Conservation (phyloP, 2,113 vertebrate genomes). For the Lethenteron camtschaticum region DNA sequence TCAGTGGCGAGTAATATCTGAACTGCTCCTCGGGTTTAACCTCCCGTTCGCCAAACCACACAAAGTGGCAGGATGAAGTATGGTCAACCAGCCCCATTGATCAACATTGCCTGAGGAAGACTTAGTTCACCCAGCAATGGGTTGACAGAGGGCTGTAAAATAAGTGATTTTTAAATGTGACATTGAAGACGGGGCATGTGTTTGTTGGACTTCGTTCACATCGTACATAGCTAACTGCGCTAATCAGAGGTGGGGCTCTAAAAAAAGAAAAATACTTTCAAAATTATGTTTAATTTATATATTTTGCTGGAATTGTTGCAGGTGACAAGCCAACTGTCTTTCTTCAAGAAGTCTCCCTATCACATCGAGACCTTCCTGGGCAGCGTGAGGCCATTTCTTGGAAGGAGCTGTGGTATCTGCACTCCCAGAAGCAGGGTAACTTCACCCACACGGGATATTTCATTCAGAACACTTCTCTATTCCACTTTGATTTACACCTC, state of each 20-base stretch:
- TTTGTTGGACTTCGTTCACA: neutral
- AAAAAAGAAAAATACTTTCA: neutral
- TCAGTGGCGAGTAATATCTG: too few species aligned
- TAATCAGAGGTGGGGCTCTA: neutral
- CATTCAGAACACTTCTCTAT: too few species aligned
- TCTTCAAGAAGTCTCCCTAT: neutral
- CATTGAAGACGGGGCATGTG: neutral
- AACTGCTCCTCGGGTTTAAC: too few species aligned
- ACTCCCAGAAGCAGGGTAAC: slow-evolving; percentile 1
- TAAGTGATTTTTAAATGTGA: neutral
- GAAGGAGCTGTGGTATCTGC: neutral
- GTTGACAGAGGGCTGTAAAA: neutral
- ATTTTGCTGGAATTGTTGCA: neutral
- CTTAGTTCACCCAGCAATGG: neutral
- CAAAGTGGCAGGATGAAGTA: too few species aligned
- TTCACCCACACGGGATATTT: too few species aligned
- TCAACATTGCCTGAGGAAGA: too few species aligned
- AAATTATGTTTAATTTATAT: neutral
- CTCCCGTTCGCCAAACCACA: too few species aligned
- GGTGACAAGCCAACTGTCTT: neutral
- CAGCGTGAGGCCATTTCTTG: neutral
- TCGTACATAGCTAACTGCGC: neutral
- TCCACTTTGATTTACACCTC: too few species aligned
- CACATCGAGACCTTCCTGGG: slow-evolving; percentile 4
- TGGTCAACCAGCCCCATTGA: too few species aligned